Evolutionary conservation across 1,140 invertebrate genomes (phyloP).

Genomic region (Araneus ventricosus): DNA sequence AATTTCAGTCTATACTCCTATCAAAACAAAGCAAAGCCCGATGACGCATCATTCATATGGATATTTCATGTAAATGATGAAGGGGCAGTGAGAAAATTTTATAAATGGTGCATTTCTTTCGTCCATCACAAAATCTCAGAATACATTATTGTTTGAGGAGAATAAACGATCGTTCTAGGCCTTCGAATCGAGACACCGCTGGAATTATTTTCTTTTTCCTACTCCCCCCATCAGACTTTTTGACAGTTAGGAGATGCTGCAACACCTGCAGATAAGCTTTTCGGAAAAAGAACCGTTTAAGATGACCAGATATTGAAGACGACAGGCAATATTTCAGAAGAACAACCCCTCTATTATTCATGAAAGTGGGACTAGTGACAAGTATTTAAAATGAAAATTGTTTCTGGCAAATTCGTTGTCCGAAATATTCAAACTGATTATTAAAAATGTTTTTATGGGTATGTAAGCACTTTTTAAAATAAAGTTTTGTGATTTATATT

Average conservation of each 20-base stretch:
- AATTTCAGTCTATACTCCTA: neutral
- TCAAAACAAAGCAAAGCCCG: neutral
- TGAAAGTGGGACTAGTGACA: neutral
- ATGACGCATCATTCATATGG: slow-evolving; percentile 21
- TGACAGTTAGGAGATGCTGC: slow-evolving; percentile 11
- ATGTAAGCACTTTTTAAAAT: neutral
- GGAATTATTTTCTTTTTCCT: slow-evolving; percentile 19
- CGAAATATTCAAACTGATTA: slow-evolving; percentile 3
- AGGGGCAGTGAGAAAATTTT: neutral
- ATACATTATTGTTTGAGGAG: slow-evolving; percentile 25
- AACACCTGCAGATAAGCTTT: slow-evolving; percentile 32
- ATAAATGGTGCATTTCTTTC: slow-evolving; percentile 28
- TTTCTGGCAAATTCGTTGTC: neutral
- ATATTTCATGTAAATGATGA: slow-evolving; percentile 41
- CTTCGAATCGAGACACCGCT: neutral
- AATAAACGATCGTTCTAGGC: neutral
- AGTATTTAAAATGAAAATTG: slow-evolving; percentile 10
- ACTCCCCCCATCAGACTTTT: slow-evolving; percentile 11
- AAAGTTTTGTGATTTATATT: neutral
- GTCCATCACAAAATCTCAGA: slow-evolving; percentile 18
- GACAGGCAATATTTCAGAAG: slow-evolving; percentile 32
- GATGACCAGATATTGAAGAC: slow-evolving; percentile 43
- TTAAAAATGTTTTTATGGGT: neutral
- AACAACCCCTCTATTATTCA: slow-evolving; percentile 16
- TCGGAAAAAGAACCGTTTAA: slow-evolving; percentile 21